Evolutionary conservation across 1,140 invertebrate genomes (phyloP).

Genomic region (Camponotus vicinus): DNA sequence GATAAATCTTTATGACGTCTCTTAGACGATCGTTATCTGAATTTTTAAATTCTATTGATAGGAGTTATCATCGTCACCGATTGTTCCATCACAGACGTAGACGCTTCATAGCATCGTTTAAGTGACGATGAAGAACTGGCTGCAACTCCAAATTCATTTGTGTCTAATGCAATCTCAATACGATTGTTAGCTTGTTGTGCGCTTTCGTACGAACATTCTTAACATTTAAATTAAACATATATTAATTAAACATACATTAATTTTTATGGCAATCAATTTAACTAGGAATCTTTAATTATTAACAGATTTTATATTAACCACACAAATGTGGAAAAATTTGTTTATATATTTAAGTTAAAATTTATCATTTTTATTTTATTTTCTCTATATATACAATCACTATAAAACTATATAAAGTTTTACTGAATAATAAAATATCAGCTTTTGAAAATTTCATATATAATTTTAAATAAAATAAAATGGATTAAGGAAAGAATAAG

Average conservation of each 20-base stretch:
- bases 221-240: slow-evolving; percentile 19
- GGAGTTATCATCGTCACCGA: slow-evolving; percentile 29
- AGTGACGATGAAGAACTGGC: slow-evolving; percentile 31
- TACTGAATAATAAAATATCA: no score
- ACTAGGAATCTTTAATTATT: neutral
- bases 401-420: no score
- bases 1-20: neutral
- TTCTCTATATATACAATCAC: no score
- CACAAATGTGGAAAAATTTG: slow-evolving; percentile 19
- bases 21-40: neutral
- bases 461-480: no score
- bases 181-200: neutral
- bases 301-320: slow-evolving; percentile 8
- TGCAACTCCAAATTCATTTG: slow-evolving; percentile 20
- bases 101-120: slow-evolving; percentile 13
- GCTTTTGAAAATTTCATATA: no score
- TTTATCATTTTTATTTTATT: neutral
- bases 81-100: slow-evolving; percentile 9
- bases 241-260: neutral
- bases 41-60: neutral
- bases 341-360: slow-evolving; percentile 13
- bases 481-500: no score
- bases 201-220: neutral
- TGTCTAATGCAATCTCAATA: slow-evolving; percentile 1
- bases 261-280: slow-evolving; percentile 52